phyloP scores from a whole-genome alignment of 2,797 vertebrate species.

The Vipera ursinii region DNA sequence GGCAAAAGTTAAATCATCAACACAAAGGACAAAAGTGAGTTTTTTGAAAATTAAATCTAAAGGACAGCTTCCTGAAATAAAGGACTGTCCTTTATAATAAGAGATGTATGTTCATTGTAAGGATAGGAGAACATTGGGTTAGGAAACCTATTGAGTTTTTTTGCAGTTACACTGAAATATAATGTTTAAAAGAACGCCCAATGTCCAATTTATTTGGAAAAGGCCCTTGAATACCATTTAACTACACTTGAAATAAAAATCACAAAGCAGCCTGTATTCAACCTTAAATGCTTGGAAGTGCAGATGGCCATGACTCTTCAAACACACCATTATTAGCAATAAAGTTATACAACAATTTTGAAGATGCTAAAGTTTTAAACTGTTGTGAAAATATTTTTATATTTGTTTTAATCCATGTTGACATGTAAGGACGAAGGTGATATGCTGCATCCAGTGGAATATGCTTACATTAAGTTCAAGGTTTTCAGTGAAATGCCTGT shows the following conservation, averaged over 20 bases:
- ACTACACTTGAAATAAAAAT: conserved; percentile 49
- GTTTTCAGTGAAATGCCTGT: neutral
- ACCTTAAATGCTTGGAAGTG: neutral
- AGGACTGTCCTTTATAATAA: neutral
- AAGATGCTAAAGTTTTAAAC: neutral
- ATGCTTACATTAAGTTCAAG: neutral
- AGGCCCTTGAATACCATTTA: conserved; percentile 53
- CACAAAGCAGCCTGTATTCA: neutral
- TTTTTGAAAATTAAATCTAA: neutral
- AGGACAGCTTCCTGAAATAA: neutral
- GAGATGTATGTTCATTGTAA: neutral
- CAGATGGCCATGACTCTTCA: neutral
- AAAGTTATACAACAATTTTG: conserved; percentile 12
- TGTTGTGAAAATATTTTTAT: neutral
- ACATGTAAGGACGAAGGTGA: neutral
- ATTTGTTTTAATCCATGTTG: neutral
- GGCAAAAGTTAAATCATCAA: neutral
- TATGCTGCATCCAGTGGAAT: neutral
- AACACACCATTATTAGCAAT: conserved; percentile 31
- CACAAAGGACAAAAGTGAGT: neutral
- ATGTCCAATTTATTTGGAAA: neutral
- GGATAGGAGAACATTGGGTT: neutral
- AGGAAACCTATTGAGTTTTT: neutral
- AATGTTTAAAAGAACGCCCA: neutral
- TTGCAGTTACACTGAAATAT: neutral